Evolutionary conservation across 2,113 vertebrate species (phyloP).

Genomic region (Synodontis membranacea): DNA sequence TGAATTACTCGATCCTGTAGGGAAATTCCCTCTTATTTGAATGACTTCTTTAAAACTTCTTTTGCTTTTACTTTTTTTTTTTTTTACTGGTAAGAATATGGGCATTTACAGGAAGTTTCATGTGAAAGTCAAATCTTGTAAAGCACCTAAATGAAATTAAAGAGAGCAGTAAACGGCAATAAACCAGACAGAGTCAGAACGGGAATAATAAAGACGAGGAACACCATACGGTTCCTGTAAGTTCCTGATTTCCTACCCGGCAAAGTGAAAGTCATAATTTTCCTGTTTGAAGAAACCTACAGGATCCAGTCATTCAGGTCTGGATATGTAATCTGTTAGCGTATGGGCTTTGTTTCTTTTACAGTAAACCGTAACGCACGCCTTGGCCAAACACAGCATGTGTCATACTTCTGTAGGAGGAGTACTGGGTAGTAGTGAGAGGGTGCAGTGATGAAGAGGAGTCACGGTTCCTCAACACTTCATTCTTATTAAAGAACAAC

Average conservation of each 20-base stretch:
- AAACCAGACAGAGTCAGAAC: neutral
- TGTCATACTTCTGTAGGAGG: neutral
- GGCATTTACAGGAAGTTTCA: slow-evolving; percentile 22
- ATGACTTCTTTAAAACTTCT: neutral
- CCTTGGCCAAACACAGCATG: neutral
- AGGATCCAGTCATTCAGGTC: neutral
- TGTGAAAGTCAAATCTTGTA: neutral
- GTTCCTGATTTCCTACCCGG: neutral
- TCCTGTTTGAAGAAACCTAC: neutral
- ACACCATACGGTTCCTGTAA: neutral
- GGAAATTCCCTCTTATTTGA: neutral
- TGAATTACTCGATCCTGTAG: neutral
- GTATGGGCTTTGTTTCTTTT: neutral
- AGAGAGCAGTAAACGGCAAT: neutral
- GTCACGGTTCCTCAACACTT: neutral
- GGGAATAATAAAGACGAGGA: too few species aligned
- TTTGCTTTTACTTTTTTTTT: slow-evolving; percentile 44
- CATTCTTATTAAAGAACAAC: neutral
- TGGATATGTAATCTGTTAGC: neutral
- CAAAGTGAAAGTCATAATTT: neutral
- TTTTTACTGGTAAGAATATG: slow-evolving; percentile 26
- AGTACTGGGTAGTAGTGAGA: neutral
- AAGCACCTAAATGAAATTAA: neutral
- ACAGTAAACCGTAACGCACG: too few species aligned
- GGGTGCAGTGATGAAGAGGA: neutral